Base-by-base conservation (phyloP, 2,888 invertebrate genomes). In the Hydroisotoma schaefferi region DNA sequence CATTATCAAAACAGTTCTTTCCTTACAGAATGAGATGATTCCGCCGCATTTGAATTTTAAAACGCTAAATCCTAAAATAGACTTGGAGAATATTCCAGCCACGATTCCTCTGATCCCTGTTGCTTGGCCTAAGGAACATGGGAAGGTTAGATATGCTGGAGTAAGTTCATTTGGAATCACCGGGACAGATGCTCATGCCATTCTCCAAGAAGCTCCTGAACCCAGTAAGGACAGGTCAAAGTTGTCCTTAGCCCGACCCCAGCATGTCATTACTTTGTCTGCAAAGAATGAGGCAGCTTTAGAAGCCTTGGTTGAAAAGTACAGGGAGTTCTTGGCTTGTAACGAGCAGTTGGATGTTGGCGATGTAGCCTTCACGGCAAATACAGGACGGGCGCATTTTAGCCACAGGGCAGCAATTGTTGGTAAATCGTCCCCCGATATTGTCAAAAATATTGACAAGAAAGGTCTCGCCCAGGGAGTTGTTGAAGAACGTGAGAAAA, bases 201-300 rank as follows among this genome's bases (percentile, higher is more conserved):
- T 67, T 47, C 12, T 67, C 8, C 52, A 66, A 33, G 65, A 66
- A 28, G 29, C 62, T 3, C 65, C 68, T 12, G 6, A 28, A 10
- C 47, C 48, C 57, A 44, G 43, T 20, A 27, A 28, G 15, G 26
- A 46, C 22, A 48, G 44, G 26, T 29, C 27, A 40, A 27, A 56
- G 20, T n/a, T 58, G 26, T 6, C 44, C 25, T 52, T 60, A 22
- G 6, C 23, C 4, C 49, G 62, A 8, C 56, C 62, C 23, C 53
- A 47, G 23, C 58, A 64, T 23, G 18, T 68, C 12, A 12, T 66
- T 8, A 61, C 63, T 8, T 44, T 66, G 4, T 66, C 66, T 8
- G 66, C 58, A 2, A 61, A 61, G 44, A 63, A 38, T 23, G 63
- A 63, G 23, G 25, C 25, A 6, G 57, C 58, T 22, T 49, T 66